Evolutionary conservation across 2,888 invertebrate genomes (phyloP), one percentile per base, ranked within the genome.

Genomic region (Phyto melanocephala): DNA sequence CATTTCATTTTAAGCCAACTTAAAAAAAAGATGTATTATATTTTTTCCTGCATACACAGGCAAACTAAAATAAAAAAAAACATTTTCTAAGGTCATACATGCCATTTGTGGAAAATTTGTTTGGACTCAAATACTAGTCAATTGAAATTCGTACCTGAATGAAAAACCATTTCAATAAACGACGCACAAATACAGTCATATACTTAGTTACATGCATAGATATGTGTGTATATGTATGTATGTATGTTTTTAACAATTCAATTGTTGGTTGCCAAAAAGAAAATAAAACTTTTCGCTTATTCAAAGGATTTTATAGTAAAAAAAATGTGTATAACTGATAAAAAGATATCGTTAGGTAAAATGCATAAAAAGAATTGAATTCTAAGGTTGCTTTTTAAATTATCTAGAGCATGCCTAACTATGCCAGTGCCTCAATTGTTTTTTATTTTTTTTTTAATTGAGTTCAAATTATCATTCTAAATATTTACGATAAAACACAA

Each of bases 1-100:
- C 22, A 17, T 56, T 80, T 80, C 75, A 68, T 68, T 75, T 70
- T 22, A 24, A 40, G 75, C 80, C 80, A 79, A 79, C 42, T 75
- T n/a, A n/a, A n/a, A n/a, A n/a, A n/a, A n/a, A n/a, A n/a, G n/a
- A n/a, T n/a, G n/a, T n/a, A n/a, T n/a, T n/a, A n/a, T 50, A 42
- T 20, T 72, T 47, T 20, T 24, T 11, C 22, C 28, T 47, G 11
- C 56, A 33, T 33, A 67, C 50, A 2, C 8, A 24, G 15, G 45
- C n/a, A 50, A 17, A 35, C 17, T 13, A 1, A 58, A 47, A 58
- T 33, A 42, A 42, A 58, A 67, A 60, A 35, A 33, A 22, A 42
- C 42, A 54, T 47, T 56, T 62, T 70, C 62, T 68, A 75, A 80
- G 75, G 80, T 70, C 75, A 75, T 47, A 24, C 15, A 40, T 2